Percentiles rank a stretch among this genome's conserved stretches.
Conservation (phyloP, 2,888 invertebrate species). For the Tiphia femorata region DNA sequence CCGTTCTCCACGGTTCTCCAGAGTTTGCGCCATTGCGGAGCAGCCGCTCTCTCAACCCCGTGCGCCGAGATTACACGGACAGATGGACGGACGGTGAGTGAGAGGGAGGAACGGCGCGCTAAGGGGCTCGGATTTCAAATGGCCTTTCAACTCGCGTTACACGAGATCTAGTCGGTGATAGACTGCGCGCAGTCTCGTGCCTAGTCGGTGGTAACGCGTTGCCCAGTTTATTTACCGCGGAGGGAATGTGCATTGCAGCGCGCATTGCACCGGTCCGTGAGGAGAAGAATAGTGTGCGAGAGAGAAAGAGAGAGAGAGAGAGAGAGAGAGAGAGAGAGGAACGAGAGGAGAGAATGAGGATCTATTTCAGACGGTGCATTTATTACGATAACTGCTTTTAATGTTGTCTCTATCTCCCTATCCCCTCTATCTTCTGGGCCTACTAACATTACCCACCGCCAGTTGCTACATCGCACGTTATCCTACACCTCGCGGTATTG, state of each 20-base stretch:
- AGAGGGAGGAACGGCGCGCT: conserved; percentile 18
- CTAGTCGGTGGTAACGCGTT: no score
- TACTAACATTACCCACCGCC: no score
- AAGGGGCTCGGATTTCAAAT: conserved; percentile 57
- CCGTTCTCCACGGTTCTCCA: background rate
- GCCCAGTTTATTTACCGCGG: conserved; percentile 22
- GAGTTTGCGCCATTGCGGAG: no score
- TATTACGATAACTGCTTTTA: no score
- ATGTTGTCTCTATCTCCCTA: no score
- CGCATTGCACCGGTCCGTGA: background rate
- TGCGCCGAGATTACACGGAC: conserved; percentile 26
- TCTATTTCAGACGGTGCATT: no score
- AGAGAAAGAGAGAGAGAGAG: background rate
- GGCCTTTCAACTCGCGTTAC: conserved; percentile 63
- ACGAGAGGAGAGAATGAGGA: background rate
- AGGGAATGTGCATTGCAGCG: background rate
- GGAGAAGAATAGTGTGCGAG: background rate
- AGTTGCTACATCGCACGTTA: no score
- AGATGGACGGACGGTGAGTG: conserved; percentile 13
- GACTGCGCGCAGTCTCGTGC: conserved; percentile 1
- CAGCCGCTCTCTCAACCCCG: background rate
- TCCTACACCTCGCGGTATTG: no score
- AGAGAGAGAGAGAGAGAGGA: background rate
- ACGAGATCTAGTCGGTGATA: conserved; percentile 38
- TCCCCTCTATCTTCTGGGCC: no score